Conservation (phyloP, 2,797 vertebrate genomes). For the Euphonia xanthogaster region DNA sequence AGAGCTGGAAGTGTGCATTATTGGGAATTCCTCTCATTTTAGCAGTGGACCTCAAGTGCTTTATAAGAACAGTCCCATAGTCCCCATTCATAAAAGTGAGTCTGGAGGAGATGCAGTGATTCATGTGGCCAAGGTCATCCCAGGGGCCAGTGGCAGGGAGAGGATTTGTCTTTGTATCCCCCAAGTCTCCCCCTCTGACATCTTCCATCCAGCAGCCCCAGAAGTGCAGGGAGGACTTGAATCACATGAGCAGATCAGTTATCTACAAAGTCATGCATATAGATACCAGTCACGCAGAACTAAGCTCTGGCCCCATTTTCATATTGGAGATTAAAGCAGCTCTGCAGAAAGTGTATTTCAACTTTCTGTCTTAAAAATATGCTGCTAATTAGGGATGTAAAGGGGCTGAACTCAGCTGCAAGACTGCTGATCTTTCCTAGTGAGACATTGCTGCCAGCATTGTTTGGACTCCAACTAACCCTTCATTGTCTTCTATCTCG, state of each 20-base stretch:
- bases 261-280: slow-evolving; percentile 7
- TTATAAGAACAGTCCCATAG: not conserved
- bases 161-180: not conserved
- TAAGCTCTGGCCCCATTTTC: slow-evolving; percentile 36
- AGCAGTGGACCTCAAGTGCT: not conserved
- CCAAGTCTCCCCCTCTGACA: not conserved
- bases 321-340: slow-evolving; percentile 25
- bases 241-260: slow-evolving; percentile 1
- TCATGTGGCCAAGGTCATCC: not conserved
- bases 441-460: slow-evolving; percentile 41
- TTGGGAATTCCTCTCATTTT: not conserved
- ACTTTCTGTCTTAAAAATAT: slow-evolving; percentile 60
- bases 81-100: not conserved
- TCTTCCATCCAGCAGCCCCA: not conserved
- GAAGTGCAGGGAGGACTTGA: not conserved
- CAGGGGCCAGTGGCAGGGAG: not conserved
- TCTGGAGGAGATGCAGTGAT: not conserved
- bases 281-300: slow-evolving; percentile 40
- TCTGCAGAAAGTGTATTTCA: slow-evolving; percentile 57
- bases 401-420: slow-evolving; percentile 49
- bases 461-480: slow-evolving; percentile 56
- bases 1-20: not conserved
- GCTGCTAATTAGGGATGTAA: slow-evolving; percentile 60
- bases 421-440: slow-evolving; percentile 50
- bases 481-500: slow-evolving; percentile 58